Percentiles rank a stretch among this genome's conserved stretches.
Evolutionary conservation across 1,140 invertebrate genomes (phyloP).

Genomic region (Leptinotarsa texana): DNA sequence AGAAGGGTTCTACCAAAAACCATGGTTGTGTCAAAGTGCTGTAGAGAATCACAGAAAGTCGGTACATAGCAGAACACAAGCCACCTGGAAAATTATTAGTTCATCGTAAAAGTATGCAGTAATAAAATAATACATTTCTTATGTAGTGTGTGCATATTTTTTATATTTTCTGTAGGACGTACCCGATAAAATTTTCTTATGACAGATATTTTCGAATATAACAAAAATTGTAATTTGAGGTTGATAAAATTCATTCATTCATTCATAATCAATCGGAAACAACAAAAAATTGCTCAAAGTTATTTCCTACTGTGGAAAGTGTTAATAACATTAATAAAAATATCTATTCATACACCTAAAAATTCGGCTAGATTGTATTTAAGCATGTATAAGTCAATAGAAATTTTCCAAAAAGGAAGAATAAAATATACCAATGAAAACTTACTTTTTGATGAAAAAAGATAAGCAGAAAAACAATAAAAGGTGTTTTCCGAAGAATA

Average conservation of each 20-base stretch:
- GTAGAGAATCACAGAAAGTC: conserved; percentile 90
- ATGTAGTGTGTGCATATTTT: neutral
- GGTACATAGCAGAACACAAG: conserved; percentile 94
- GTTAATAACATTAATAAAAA: too few relatives aligned
- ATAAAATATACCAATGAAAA: too few relatives aligned
- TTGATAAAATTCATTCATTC: neutral
- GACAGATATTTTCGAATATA: neutral
- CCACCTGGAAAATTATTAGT: conserved; percentile 68
- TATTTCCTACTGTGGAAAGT: too few relatives aligned
- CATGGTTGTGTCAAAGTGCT: conserved; percentile 84
- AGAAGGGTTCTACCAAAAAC: conserved; percentile 88
- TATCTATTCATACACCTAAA: too few relatives aligned
- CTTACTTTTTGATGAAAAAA: too few relatives aligned
- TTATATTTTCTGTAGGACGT: neutral
- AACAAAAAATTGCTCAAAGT: neutral
- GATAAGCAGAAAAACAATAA: too few relatives aligned
- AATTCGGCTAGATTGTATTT: too few relatives aligned
- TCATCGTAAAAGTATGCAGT: too few relatives aligned
- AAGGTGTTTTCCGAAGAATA: too few relatives aligned
- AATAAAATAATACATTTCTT: neutral
- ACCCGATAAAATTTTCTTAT: neutral
- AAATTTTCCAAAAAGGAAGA: too few relatives aligned
- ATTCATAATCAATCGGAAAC: neutral
- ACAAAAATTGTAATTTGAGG: neutral
- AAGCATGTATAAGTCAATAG: too few relatives aligned